Conservation (phyloP, 1,140 invertebrate species). For the Drosophila tsacasi region DNA sequence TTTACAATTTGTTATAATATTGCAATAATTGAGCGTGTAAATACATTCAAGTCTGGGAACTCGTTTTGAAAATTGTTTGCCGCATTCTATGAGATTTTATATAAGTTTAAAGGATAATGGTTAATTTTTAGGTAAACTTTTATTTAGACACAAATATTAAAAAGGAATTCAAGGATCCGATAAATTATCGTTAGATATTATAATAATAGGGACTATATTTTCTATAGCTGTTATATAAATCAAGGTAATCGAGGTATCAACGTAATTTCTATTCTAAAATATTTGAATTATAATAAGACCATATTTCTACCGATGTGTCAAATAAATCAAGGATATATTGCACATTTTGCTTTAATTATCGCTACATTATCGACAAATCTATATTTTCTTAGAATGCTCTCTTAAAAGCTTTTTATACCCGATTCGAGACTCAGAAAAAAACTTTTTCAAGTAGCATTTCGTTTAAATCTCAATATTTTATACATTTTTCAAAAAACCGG, state of each 20-base stretch:
- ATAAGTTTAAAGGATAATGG: not conserved
- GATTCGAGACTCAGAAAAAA: not conserved
- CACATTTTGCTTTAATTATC: too few species aligned
- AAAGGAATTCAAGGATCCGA: too few species aligned
- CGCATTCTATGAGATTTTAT: not conserved
- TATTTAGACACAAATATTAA: not conserved
- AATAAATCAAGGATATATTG: too few species aligned
- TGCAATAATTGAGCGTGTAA: conserved; percentile 45
- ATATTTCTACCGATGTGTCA: too few species aligned
- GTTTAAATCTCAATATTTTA: conserved; percentile 10
- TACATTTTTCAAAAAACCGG: not conserved
- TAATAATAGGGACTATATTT: too few species aligned
- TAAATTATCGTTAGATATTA: too few species aligned
- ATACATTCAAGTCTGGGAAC: not conserved
- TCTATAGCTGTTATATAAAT: too few species aligned
- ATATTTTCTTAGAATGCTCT: not conserved
- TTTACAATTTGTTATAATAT: conserved; percentile 64
- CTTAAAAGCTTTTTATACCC: not conserved
- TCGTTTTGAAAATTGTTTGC: conserved; percentile 10
- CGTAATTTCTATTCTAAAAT: too few species aligned
- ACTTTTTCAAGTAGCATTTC: conserved; percentile 19
- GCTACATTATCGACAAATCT: not conserved
- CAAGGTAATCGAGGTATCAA: too few species aligned
- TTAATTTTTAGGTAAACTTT: not conserved
- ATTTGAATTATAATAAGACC: not conserved